These are phyloP conservation scores for Ramphastos sulfuratus DNA, from an alignment of 2,113 vertebrate species.

Conservation along the genomic window DNA sequence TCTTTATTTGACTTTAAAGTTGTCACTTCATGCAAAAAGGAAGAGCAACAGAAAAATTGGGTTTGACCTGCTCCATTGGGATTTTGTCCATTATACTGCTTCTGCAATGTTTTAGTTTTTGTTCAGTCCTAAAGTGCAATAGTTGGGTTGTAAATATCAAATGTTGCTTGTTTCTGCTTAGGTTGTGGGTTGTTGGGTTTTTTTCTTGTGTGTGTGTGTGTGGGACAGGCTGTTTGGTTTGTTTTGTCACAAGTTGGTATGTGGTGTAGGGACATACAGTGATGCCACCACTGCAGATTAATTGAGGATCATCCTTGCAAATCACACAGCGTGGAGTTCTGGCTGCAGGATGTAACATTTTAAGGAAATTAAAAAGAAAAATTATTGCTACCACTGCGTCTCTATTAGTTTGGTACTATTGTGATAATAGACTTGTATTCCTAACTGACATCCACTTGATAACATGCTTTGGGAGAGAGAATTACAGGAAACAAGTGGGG, in stretches of 20 bases:
- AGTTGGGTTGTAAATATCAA: neutral
- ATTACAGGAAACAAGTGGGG: neutral
- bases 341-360: constrained; percentile 32
- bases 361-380: constrained; percentile 51
- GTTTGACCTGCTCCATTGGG: neutral
- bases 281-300: constrained; percentile 49
- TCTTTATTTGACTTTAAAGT: neutral
- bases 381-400: neutral
- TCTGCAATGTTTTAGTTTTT: neutral
- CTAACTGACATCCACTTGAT: constrained; percentile 35
- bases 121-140: neutral
- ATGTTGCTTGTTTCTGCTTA: neutral
- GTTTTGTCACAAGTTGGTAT: neutral
- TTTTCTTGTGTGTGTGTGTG: neutral
- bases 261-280: neutral
- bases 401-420: constrained; percentile 8
- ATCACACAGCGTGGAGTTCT: constrained; percentile 21
- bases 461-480: constrained; percentile 17
- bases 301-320: constrained; percentile 45
- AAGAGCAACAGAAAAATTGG: neutral
- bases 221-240: neutral
- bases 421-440: constrained; percentile 38
- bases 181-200: neutral
- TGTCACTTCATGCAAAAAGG: neutral
- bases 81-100: neutral